Evolutionary conservation across 2,113 vertebrate genomes (phyloP).

Genomic region (Carollia perspicillata): DNA sequence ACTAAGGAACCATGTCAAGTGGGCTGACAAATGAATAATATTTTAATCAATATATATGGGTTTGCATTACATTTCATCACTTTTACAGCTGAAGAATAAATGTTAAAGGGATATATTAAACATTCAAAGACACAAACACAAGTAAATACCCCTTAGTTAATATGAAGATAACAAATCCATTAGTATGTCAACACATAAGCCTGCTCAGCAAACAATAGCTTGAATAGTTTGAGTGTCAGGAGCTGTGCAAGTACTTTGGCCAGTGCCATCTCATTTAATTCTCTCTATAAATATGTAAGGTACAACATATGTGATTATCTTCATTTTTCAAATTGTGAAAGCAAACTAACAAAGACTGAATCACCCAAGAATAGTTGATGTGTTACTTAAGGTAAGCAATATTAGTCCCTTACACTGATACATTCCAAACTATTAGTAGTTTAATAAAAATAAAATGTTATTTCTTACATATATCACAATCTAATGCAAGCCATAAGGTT

Average conservation of each 20-base stretch:
- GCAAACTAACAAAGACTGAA: neutral
- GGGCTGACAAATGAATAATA: neutral
- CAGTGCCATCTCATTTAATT: neutral
- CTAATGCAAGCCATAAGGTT: neutral
- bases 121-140: neutral
- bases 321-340: neutral
- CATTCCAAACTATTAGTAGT: neutral
- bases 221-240: neutral
- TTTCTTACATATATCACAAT: neutral
- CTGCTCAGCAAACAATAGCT: neutral
- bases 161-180: neutral
- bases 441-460: neutral
- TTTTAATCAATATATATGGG: neutral
- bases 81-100: neutral
- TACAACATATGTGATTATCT: neutral
- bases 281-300: neutral
- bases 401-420: neutral
- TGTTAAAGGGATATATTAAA: neutral
- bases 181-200: neutral
- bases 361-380: neutral
- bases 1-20: neutral
- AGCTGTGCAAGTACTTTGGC: neutral
- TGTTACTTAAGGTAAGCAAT: neutral
- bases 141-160: neutral
- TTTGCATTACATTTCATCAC: slow-evolving; percentile 5